These are phyloP conservation scores for Eclectus roratus DNA, from an alignment of 2,113 vertebrate species.

Conservation along the genomic window DNA sequence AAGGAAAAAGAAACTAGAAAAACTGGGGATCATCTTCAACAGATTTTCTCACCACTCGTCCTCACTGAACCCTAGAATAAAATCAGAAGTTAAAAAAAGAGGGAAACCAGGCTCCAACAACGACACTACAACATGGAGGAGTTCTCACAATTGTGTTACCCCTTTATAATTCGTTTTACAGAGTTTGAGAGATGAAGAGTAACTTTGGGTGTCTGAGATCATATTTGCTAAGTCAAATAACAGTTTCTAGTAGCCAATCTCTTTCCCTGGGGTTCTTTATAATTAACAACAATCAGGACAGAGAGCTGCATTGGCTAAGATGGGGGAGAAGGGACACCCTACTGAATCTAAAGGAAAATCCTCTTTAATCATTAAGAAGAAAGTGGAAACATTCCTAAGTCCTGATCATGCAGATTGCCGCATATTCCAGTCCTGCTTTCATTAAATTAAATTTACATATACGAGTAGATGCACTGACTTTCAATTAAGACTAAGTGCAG, in stretches of 20 bases:
- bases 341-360: background rate
- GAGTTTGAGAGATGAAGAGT: background rate
- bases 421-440: background rate
- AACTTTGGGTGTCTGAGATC: background rate
- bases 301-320: background rate
- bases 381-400: background rate
- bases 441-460: background rate
- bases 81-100: background rate
- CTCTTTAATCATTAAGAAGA: background rate
- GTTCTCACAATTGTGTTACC: background rate
- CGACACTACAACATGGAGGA: fast-evolving
- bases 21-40: background rate
- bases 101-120: background rate
- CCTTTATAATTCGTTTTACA: background rate
- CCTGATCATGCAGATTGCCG: background rate
- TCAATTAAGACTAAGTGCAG: constrained; percentile 4
- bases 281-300: constrained; percentile 10
- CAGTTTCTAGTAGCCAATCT: constrained; percentile 20
- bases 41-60: background rate
- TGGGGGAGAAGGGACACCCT: background rate
- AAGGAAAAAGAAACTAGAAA: background rate
- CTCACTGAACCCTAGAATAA: background rate
- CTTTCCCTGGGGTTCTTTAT: constrained; percentile 9
- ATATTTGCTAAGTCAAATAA: constrained; percentile 23
- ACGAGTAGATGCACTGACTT: background rate